Conservation (phyloP, 2,888 invertebrate species). For the Xanthorhoe spadicearia region DNA sequence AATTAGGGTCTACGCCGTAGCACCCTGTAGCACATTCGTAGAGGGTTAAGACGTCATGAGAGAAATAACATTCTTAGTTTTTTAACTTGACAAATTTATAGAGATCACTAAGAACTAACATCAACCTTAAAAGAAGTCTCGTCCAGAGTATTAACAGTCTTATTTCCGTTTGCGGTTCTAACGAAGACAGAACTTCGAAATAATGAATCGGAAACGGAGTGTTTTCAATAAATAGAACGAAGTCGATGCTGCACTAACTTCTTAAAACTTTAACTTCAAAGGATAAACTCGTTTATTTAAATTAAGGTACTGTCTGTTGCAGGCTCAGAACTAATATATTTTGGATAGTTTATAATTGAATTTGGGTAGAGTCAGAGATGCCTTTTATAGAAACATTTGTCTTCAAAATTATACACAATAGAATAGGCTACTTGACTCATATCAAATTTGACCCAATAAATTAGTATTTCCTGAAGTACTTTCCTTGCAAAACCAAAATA, state of each 20-base stretch:
- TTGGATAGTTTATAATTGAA: neutral
- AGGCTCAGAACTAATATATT: neutral
- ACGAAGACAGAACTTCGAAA: constrained; percentile 33
- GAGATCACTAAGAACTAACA: neutral
- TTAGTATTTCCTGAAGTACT: no score
- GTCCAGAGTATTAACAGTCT: constrained; percentile 11
- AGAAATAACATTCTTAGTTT: no score
- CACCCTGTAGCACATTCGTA: constrained; percentile 2
- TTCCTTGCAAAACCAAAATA: no score
- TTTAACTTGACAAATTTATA: neutral
- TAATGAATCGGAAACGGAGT: constrained; percentile 26
- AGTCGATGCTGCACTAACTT: neutral
- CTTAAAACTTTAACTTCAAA: constrained; percentile 13
- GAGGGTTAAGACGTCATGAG: neutral
- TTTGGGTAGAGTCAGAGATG: neutral
- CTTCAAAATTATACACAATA: neutral
- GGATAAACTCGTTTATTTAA: neutral
- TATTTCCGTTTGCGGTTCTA: constrained; percentile 26
- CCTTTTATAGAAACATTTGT: neutral
- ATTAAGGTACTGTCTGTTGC: neutral
- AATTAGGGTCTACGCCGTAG: neutral
- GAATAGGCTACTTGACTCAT: no score
- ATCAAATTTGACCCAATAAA: no score
- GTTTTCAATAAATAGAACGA: constrained; percentile 22
- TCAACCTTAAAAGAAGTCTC: neutral